Evolutionary conservation across 2,888 invertebrate genomes (phyloP), one percentile per base, ranked within the genome.

Genomic region (Biston betularia): DNA sequence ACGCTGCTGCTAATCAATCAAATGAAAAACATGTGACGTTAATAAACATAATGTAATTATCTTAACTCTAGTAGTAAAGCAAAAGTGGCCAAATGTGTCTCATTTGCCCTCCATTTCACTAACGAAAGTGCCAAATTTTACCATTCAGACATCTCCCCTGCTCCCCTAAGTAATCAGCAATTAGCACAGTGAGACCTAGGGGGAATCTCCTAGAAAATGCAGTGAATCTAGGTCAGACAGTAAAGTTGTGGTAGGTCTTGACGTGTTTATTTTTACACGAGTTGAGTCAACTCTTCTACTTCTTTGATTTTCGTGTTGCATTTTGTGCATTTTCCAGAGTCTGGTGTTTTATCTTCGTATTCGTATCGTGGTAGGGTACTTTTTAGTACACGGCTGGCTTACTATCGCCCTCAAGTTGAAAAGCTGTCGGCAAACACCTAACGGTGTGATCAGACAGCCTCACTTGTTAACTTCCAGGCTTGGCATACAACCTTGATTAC

Each of bases 111-210:
- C 34, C 44, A 64, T 64, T 59, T 54, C 38, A 15, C 55, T 57
- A 58, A 65, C 53, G 40, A 46, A 56, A 46, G 35, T 58, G 58
- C 65, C 58, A 62, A 66, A 53, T 58, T 53, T 65, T 35, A 59
- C 44, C 42, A 11, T 38, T 15, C 54, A 14, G 35, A 46, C 45
- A 8, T 10, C 38, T 50, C 64, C 62, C 58, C 15, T 54, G 62
- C 62, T 67, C 62, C 64, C 67, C 46, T 24, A 55, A 45, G 53
- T 61, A 62, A 67, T 70, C 56, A 64, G 64, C 57, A 67, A 70
- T 70, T 62, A 70, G 64, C 42, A 33, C 50, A 44, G 35, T 55
- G 40, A 15, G 12, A 40, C 54, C 63, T 24, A 8, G n/a, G 62
- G 49, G 50, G 54, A 44, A 34, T 49, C 50, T 57, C 58, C 6